These are phyloP conservation scores for Agriopis marginaria DNA, from an alignment of 2,888 invertebrate genomes.

Conservation along the genomic window DNA sequence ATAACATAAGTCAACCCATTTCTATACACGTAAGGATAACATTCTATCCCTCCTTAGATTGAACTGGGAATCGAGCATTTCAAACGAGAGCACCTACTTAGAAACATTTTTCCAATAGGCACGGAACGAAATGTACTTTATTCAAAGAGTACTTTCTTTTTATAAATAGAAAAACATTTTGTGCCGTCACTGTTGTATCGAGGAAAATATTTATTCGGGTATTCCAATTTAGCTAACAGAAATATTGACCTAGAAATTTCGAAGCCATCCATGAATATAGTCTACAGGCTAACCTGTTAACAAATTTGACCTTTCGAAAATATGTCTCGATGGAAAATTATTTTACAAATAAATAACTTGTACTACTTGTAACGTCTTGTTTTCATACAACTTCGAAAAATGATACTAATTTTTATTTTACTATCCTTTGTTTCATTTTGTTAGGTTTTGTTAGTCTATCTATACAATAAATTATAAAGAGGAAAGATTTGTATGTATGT, in stretches of 20 bases:
- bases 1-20: constrained; percentile 41
- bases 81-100: constrained; percentile 32
- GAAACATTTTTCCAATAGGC: constrained; percentile 35
- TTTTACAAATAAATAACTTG: too few species aligned
- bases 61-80: constrained; percentile 36
- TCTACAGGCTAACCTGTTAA: background rate
- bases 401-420: too few species aligned
- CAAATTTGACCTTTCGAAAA: background rate
- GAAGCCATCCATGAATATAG: background rate
- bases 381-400: too few species aligned
- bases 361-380: too few species aligned
- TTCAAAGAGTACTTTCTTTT: background rate
- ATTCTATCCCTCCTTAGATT: constrained; percentile 42
- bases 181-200: background rate
- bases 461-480: too few species aligned
- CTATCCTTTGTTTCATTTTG: too few species aligned
- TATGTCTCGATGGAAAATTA: background rate
- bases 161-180: constrained; percentile 14
- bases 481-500: too few species aligned
- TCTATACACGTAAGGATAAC: constrained; percentile 43
- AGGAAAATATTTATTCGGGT: constrained; percentile 18
- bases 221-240: constrained; percentile 10
- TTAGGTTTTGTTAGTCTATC: too few species aligned
- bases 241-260: background rate
- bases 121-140: constrained; percentile 16